phyloP scores from a whole-genome alignment of 1,140 invertebrate species.

The Cherax destructor region DNA sequence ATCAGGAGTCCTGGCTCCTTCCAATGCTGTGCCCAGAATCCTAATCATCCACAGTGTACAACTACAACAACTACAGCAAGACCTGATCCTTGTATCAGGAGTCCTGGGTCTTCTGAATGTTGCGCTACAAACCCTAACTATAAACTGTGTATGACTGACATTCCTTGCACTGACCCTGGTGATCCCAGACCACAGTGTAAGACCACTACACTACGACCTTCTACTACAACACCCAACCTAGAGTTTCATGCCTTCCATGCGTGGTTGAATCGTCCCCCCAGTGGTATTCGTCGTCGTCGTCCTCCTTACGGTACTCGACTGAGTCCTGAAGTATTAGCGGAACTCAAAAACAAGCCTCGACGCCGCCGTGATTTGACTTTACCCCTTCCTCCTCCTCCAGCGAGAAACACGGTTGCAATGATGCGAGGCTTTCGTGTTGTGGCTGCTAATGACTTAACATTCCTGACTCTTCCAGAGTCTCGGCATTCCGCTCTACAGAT shows the following conservation, averaged over 20 bases:
- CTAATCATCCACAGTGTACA: conserved; percentile 15
- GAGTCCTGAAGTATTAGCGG: conserved; percentile 49
- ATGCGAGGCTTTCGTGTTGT: conserved; percentile 57
- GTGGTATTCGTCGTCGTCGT: conserved; percentile 47
- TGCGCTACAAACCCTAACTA: conserved; percentile 35
- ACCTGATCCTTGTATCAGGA: conserved; percentile 31
- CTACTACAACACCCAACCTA: conserved; percentile 50
- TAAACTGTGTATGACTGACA: conserved; percentile 25
- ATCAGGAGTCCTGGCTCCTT: conserved; percentile 46
- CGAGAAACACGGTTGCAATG: conserved; percentile 36
- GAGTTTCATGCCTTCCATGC: conserved; percentile 70
- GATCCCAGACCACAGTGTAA: conserved; percentile 53
- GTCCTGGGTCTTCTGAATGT: conserved; percentile 28
- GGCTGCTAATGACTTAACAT: conserved; percentile 55
- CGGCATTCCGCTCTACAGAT: background rate
- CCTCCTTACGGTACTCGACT: conserved; percentile 62
- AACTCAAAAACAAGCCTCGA: conserved; percentile 35
- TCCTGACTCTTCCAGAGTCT: background rate
- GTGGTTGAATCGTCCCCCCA: conserved; percentile 41
- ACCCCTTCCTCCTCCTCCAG: conserved; percentile 27
- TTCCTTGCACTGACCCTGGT: conserved; percentile 38
- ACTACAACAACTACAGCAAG: conserved; percentile 28
- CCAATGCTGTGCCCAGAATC: conserved; percentile 25
- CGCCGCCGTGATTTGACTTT: conserved; percentile 38
- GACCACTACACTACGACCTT: conserved; percentile 30